Conservation (phyloP, 2,888 invertebrate genomes). For the Sclerodermus sp. region DNA sequence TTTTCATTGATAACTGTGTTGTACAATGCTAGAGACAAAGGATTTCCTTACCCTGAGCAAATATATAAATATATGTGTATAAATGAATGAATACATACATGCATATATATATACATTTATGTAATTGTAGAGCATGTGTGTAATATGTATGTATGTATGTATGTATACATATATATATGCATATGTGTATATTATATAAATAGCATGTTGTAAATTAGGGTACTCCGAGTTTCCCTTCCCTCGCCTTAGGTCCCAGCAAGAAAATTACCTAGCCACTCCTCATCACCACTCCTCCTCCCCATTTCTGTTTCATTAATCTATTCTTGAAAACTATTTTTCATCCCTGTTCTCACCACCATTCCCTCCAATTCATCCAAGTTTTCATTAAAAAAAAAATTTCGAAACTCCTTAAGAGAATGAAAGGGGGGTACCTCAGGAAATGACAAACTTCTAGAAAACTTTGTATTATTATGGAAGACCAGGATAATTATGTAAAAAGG, state of each 20-base stretch:
- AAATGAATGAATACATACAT: conserved; percentile 6
- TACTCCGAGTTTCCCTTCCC: conserved; percentile 11
- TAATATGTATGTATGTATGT: too few relatives aligned
- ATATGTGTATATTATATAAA: conserved; percentile 20
- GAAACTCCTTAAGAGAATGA: conserved; percentile 9
- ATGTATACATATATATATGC: conserved; percentile 2
- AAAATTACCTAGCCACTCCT: conserved; percentile 16
- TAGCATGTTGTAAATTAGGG: conserved; percentile 17
- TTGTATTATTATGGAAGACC: conserved; percentile 13
- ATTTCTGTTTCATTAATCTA: background rate
- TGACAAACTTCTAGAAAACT: conserved; percentile 15
- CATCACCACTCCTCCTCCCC: conserved; percentile 11
- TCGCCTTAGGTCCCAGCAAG: conserved; percentile 18
- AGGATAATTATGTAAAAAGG: conserved; percentile 5
- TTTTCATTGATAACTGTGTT: conserved; percentile 18
- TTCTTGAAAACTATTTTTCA: too few relatives aligned
- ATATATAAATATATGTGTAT: conserved; percentile 13
- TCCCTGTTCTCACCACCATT: too few relatives aligned
- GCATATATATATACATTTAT: too few relatives aligned
- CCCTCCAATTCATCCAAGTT: conserved; percentile 1
- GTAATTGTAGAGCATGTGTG: too few relatives aligned
- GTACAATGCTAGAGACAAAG: conserved; percentile 15
- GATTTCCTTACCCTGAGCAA: too few relatives aligned
- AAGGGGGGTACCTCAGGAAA: conserved; percentile 23
- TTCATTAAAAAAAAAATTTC: background rate